Conservation (phyloP, 2,113 vertebrate genomes). For the Crotalus horridus region DNA sequence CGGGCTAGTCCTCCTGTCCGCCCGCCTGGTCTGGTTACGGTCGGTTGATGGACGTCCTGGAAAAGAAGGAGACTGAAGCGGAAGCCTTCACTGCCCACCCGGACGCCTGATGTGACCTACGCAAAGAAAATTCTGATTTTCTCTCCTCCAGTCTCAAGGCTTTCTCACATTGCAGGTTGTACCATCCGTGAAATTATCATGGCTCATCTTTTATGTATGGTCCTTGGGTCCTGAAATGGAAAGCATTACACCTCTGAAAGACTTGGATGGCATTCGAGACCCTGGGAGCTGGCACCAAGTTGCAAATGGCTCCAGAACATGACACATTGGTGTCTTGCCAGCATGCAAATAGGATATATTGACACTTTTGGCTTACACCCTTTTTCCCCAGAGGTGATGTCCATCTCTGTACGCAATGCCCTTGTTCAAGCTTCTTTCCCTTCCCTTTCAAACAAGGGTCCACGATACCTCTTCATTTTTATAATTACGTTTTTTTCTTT, state of each 20-base stretch:
- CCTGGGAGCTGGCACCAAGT: neutral
- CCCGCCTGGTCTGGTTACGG: too few species aligned
- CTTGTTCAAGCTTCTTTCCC: neutral
- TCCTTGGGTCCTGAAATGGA: neutral
- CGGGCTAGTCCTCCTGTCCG: too few species aligned
- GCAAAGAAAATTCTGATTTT: too few species aligned
- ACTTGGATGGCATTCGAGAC: conserved; percentile 17
- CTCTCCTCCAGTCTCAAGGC: too few species aligned
- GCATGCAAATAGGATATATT: neutral
- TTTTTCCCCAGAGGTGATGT: neutral
- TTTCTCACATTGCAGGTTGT: too few species aligned
- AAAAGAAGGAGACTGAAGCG: too few species aligned
- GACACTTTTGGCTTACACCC: neutral
- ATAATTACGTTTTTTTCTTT: neutral
- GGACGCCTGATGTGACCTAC: too few species aligned
- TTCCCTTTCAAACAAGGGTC: neutral
- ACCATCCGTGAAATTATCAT: neutral
- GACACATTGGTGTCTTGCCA: conserved; percentile 10
- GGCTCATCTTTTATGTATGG: conserved; percentile 8
- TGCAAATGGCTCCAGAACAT: conserved; percentile 19
- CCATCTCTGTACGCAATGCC: neutral
- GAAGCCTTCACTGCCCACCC: too few species aligned
- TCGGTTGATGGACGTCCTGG: too few species aligned
- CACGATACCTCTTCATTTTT: neutral
- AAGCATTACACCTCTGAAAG: conserved; percentile 9